A percentile compares a stretch with the other conserved stretches of the same genome.
These are phyloP conservation scores for Salvator merianae DNA, from an alignment of 2,113 vertebrate genomes.

Conservation along the genomic window DNA sequence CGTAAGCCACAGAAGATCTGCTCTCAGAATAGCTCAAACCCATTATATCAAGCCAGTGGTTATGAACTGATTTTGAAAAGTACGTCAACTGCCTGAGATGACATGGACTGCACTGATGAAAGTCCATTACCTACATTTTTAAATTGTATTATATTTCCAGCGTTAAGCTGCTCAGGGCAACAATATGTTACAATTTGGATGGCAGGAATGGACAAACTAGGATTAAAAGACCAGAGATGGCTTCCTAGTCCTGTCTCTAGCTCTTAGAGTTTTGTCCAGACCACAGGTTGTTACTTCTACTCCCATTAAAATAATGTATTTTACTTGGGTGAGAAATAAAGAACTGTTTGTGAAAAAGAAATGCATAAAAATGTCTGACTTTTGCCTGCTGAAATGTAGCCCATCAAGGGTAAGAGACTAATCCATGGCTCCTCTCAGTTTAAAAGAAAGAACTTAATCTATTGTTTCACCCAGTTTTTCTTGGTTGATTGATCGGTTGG, in stretches of 20 bases:
- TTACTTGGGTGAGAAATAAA: background rate
- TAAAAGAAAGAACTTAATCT: no score
- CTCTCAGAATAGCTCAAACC: background rate
- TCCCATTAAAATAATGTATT: background rate
- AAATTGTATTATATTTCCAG: background rate
- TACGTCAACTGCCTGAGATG: background rate
- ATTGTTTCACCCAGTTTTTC: no score
- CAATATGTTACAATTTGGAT: background rate
- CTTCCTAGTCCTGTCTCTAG: background rate
- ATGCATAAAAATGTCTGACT: background rate
- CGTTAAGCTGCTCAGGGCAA: background rate
- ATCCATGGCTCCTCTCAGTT: no score
- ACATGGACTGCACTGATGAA: background rate
- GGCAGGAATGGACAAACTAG: background rate
- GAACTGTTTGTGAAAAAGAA: background rate
- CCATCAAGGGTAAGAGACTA: background rate
- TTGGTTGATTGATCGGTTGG: no score
- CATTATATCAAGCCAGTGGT: background rate
- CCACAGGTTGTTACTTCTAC: background rate
- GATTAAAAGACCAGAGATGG: background rate
- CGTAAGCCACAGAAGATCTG: background rate
- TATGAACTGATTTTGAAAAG: conserved; percentile 3
- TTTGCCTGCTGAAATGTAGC: background rate
- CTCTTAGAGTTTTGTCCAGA: background rate
- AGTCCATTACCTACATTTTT: background rate